Evolutionary conservation across 2,888 invertebrate species (phyloP), one percentile per base, ranked within the genome.

Genomic region (Hydriomena furcata): DNA sequence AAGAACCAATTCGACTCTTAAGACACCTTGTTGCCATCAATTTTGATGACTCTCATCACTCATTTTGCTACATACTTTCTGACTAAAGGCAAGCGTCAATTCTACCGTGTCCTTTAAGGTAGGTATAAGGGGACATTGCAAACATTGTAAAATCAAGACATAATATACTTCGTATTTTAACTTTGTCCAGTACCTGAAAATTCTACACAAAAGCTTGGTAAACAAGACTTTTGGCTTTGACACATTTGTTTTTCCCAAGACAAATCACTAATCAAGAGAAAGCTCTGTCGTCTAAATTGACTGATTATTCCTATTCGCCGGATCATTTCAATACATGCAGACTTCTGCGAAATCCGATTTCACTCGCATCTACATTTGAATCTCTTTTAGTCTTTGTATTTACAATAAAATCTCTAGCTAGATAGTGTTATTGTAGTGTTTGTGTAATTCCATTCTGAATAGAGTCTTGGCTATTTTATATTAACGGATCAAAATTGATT

Each of bases 261-360:
- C 25, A 51, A 49, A 34, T 25, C 36, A 53, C 44, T 49, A 21
- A 44, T 31, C 38, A 31, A 42, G 51, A 37, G 56, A 61, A 47
- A 61, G 51, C 47, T 32, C 41, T 37, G 50, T 41, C 23, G 43
- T 55, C 46, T 61, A 56, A 59, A 56, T 52, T 48, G 52, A 28
- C 42, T 41, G 41, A 55, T 58, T 61, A 61, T 56, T 55, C 57
- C 21, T 17, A 44, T 56, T 56, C 23, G 27, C 34, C 25, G 36
- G 35, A 49, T 32, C 40, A 54, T 56, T 52, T 56, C 30, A 44
- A 58, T 52, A 41, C 25, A 52, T 57, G 47, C 41, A 52, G 47
- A 38, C 45, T 24, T 49, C 38, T 48, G 35, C 34, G 49, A 43
- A 53, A 51, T 47, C 42, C 49, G 47, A 47, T 55, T 58, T 58